Percentiles rank a stretch among this genome's conserved stretches.
phyloP scores from a whole-genome alignment of 2,888 invertebrate species.

The Sepiola atlantica region DNA sequence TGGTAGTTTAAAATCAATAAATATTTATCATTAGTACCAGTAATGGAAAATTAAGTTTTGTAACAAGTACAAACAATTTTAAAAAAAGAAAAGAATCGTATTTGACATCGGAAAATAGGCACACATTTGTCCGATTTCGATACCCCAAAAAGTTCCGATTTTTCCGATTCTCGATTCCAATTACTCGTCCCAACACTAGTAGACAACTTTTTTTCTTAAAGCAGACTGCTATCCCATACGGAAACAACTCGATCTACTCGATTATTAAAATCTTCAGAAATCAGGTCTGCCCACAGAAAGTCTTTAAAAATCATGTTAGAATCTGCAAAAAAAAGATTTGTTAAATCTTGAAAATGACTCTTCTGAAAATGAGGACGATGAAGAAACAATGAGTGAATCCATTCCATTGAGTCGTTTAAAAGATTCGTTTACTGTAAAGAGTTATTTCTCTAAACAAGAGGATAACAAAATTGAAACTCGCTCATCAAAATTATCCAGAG shows the following conservation, averaged over 20 bases:
- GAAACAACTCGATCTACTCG: background rate
- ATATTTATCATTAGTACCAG: no score
- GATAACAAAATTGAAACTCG: background rate
- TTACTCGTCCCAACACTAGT: no score
- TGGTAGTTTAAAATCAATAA: no score
- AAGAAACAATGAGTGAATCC: background rate
- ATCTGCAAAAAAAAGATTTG: background rate
- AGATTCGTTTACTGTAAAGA: background rate
- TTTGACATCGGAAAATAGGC: no score
- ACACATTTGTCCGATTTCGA: no score
- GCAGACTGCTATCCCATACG: background rate
- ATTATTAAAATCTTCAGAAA: background rate
- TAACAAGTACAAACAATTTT: no score
- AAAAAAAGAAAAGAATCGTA: no score
- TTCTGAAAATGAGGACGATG: background rate
- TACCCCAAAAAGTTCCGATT: no score
- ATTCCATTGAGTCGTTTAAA: no score
- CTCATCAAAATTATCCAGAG: background rate
- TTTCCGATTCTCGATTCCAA: no score
- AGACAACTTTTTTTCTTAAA: no score
- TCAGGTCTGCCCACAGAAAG: background rate
- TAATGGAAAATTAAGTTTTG: no score
- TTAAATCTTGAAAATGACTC: background rate
- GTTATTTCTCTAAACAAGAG: background rate
- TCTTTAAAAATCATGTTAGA: background rate